Conservation (phyloP, 2,888 invertebrate genomes). For the Athetis lepigone region DNA sequence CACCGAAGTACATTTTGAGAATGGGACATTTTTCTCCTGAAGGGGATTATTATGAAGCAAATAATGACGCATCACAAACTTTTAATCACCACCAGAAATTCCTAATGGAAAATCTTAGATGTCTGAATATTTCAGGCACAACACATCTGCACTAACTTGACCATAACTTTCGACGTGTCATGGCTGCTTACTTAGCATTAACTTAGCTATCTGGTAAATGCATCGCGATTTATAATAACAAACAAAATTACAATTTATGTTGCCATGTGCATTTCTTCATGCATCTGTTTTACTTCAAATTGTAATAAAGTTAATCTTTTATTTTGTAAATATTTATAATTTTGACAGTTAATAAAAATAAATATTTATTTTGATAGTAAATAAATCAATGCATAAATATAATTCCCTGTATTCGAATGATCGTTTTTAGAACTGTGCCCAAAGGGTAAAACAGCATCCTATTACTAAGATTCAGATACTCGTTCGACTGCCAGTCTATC, state of each 20-base stretch:
- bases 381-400: neutral
- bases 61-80: too few relatives aligned
- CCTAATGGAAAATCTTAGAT: too few relatives aligned
- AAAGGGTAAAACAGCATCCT: too few relatives aligned
- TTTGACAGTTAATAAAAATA: constrained; percentile 2
- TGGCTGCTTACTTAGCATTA: constrained; percentile 18
- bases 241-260: constrained; percentile 53
- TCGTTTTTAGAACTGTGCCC: too few relatives aligned
- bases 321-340: constrained; percentile 28
- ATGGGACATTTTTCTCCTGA: too few relatives aligned
- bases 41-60: too few relatives aligned
- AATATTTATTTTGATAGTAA: neutral
- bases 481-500: too few relatives aligned
- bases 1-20: too few relatives aligned
- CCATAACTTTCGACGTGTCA: constrained; percentile 15
- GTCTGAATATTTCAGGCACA: constrained; percentile 6
- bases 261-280: constrained; percentile 50
- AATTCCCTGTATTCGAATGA: neutral
- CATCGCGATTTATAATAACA: constrained; percentile 35
- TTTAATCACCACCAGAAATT: too few relatives aligned
- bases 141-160: constrained; percentile 20
- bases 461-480: too few relatives aligned
- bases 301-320: constrained; percentile 33
- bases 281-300: constrained; percentile 44
- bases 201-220: constrained; percentile 34